Conservation (phyloP, 2,888 invertebrate species). For the Epistrophe eligans region DNA sequence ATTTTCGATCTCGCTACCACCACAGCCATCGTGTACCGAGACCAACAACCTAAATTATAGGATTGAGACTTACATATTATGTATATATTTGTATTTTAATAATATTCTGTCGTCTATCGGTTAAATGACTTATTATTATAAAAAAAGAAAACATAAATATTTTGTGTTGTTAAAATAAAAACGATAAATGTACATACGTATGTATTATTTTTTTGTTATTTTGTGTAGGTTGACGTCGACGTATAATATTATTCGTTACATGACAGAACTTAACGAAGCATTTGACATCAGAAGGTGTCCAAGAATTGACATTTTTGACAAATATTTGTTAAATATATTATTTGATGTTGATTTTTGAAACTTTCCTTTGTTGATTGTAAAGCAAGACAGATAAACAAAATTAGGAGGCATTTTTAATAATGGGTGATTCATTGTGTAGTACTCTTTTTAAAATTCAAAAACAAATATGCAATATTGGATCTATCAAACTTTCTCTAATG, state of each 20-base stretch:
- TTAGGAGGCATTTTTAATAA: too few relatives aligned
- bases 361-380: neutral
- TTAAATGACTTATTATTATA: slow-evolving; percentile 10
- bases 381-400: neutral
- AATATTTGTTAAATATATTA: neutral
- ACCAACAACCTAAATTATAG: neutral
- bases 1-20: neutral
- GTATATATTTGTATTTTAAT: neutral
- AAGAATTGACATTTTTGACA: neutral
- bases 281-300: slow-evolving; percentile 40
- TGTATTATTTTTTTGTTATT: neutral
- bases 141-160: neutral
- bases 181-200: neutral
- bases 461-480: too few relatives aligned
- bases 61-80: slow-evolving; percentile 3
- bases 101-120: neutral
- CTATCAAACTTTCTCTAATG: too few relatives aligned
- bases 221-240: neutral
- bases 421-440: too few relatives aligned
- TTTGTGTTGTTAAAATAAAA: neutral
- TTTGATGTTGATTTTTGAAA: neutral
- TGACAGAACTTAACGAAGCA: slow-evolving; percentile 22
- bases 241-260: neutral
- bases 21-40: neutral
- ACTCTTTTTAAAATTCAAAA: too few relatives aligned